phyloP scores from a whole-genome alignment of 1,140 invertebrate species.

The Venturia canescens region DNA sequence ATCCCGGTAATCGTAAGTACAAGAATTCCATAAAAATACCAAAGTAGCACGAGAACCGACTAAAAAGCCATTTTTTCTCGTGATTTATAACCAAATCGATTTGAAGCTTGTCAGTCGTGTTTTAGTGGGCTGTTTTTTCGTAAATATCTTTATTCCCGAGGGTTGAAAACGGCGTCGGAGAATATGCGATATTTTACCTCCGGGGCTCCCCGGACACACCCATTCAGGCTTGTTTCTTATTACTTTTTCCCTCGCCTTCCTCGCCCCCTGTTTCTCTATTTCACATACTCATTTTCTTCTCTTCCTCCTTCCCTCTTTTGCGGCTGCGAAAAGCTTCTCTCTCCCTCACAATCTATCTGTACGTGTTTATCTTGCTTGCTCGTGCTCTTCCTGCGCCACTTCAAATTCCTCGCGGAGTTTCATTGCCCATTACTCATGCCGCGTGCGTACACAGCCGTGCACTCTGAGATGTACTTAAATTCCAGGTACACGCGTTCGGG shows the following conservation, averaged over 20 bases:
- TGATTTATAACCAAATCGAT: no score
- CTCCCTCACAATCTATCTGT: neutral
- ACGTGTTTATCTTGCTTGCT: neutral
- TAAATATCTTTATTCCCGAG: no score
- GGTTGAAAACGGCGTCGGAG: no score
- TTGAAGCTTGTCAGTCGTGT: no score
- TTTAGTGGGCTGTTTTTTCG: no score
- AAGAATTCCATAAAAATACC: no score
- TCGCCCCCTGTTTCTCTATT: constrained; percentile 21
- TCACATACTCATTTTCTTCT: constrained; percentile 29
- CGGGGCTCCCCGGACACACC: neutral
- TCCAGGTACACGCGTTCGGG: constrained; percentile 51
- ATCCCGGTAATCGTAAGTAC: no score
- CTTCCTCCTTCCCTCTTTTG: constrained; percentile 30
- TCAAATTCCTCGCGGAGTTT: constrained; percentile 68
- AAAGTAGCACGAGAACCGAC: no score
- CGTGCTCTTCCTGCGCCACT: constrained; percentile 49
- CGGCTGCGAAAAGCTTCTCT: neutral
- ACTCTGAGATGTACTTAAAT: constrained; percentile 61
- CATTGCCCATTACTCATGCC: constrained; percentile 70
- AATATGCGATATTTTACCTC: no score
- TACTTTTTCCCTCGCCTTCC: neutral
- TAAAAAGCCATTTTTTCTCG: no score
- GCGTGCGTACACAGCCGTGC: constrained; percentile 60
- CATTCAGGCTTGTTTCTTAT: neutral